Base-by-base conservation (phyloP, 2,888 invertebrate genomes). In the Drosophila lutescens region DNA sequence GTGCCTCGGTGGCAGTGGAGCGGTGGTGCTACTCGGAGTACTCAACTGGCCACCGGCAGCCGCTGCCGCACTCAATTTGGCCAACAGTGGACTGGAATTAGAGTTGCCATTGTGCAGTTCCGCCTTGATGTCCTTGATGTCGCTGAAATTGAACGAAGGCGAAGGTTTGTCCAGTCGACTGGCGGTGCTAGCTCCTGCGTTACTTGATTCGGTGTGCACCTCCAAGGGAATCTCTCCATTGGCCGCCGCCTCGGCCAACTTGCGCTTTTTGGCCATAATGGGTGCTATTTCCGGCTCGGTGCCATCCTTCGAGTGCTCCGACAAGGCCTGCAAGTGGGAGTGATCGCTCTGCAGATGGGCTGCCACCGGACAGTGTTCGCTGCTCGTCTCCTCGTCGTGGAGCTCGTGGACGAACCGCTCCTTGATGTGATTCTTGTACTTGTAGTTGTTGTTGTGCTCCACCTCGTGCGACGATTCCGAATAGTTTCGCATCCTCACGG, bases 381-480 rank as follows among this genome's bases (percentile, higher is more conserved):
- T 91, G 61, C 89, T 91, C 30, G 92, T 91, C 69, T 92, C 91
- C 72, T 91, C 91, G 60, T 92, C 92, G 68, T 92, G 91, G 43
- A 90, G 61, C 66, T 92, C 94, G 73, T 94, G 93, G 1, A 94
- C 94, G 77, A 98, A 98, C 67, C 98, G 93, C 90, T 98, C 95
- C 89, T 98, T 97, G 78, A 98, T 98, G 90, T 96, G 97, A 87
- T 97, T 98, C 93, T 98, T 98, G 93, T 98, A 98, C 93, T 98
- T 98, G 93, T 98, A 98, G 81, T 94, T 94, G 50, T 94, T 91
- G 76, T 92, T 92, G 85, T 90, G 93, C 74, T 92, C 92, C 61
- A 92, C 89, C 50, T 92, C 92, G 76, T 92, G 92, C 60, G 92
- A 92, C 15, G 91, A 92, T 74, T 92, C 92, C 4, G 92, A 92